Conservation (phyloP, 2,113 vertebrate genomes). For the Centropristis striata region DNA sequence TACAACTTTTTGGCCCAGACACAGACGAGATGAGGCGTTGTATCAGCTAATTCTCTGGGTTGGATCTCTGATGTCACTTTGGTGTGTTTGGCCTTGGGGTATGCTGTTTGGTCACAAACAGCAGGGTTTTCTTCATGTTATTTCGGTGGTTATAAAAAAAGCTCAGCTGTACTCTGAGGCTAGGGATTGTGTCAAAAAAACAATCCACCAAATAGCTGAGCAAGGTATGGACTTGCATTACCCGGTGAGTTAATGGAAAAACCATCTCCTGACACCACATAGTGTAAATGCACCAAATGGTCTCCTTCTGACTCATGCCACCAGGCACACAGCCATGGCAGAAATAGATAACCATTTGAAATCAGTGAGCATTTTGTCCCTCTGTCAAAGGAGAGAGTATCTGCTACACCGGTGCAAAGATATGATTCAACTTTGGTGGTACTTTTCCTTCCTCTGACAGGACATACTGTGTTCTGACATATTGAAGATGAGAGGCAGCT, state of each 20-base stretch:
- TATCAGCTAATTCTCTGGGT: too few species aligned
- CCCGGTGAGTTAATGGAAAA: background rate
- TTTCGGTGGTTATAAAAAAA: background rate
- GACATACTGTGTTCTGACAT: slow-evolving; percentile 40
- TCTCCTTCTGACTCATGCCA: background rate
- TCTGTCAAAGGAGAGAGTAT: background rate
- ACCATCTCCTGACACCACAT: background rate
- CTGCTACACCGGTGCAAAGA: background rate
- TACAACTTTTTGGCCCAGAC: too few species aligned
- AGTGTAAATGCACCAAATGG: background rate
- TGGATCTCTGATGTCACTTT: too few species aligned
- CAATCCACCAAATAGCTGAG: background rate
- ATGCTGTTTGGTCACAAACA: background rate
- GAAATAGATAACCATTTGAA: background rate
- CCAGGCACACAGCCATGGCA: background rate
- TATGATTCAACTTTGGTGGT: slow-evolving; percentile 13
- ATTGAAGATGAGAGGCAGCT: slow-evolving; percentile 25
- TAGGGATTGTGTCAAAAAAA: background rate
- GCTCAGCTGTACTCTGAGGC: background rate
- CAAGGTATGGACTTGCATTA: background rate
- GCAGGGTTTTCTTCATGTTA: background rate
- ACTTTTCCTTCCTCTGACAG: slow-evolving; percentile 15
- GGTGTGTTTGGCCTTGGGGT: too few species aligned
- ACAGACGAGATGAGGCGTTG: too few species aligned
- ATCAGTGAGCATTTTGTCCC: background rate